Evolutionary conservation across 1,140 invertebrate genomes (phyloP).

Genomic region (Cherax quadricarinatus): DNA sequence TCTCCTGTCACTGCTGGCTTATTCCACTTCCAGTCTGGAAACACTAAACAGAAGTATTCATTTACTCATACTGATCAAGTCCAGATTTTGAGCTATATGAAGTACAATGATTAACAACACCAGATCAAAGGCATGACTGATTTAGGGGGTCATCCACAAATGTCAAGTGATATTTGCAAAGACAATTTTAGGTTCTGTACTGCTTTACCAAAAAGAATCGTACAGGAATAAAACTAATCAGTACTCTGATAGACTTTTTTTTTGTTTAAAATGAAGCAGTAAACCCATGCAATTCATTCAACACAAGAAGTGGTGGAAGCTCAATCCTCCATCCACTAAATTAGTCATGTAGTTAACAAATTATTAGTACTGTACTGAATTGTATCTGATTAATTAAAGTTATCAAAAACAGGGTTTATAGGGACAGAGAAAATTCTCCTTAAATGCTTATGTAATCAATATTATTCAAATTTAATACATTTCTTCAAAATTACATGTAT

Average conservation of each 20-base stretch:
- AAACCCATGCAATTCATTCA: background rate
- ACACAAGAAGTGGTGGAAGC: background rate
- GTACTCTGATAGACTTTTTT: background rate
- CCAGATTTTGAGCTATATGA: background rate
- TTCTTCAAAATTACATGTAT: background rate
- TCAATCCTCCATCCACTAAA: background rate
- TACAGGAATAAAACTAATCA: background rate
- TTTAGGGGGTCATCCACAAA: background rate
- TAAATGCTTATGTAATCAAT: background rate
- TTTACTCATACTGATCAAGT: background rate
- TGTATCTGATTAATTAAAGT: background rate
- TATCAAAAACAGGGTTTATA: background rate
- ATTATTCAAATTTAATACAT: background rate
- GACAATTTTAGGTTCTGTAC: background rate
- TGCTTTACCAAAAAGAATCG: background rate
- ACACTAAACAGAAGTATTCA: background rate
- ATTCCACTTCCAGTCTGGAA: background rate
- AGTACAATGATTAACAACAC: conserved; percentile 7
- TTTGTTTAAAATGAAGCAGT: too few relatives aligned
- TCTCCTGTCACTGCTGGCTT: background rate
- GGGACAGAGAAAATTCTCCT: background rate
- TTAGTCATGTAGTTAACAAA: background rate
- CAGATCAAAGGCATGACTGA: conserved; percentile 10
- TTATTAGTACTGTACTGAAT: background rate
- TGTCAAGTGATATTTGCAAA: background rate